These are phyloP conservation scores for Drosophila imparisetae DNA, from an alignment of 2,888 invertebrate species.

Conservation along the genomic window DNA sequence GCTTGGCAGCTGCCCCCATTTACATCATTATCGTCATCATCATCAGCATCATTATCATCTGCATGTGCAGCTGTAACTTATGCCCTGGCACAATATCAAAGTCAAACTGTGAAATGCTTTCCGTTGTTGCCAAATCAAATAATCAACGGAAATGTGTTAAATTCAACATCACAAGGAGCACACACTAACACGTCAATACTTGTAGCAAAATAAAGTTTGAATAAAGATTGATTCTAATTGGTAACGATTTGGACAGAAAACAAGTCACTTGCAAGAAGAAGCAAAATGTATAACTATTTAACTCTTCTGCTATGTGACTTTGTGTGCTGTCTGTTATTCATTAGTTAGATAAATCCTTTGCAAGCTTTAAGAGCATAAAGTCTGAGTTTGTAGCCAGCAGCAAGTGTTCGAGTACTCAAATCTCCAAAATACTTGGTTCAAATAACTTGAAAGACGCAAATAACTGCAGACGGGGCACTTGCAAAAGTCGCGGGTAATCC, in stretches of 20 bases:
- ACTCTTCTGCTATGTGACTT: neutral
- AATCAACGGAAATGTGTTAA: conserved; percentile 55
- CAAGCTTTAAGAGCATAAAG: conserved; percentile 16
- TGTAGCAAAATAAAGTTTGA: neutral
- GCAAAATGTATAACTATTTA: conserved; percentile 6
- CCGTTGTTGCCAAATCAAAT: conserved; percentile 68
- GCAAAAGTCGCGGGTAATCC: conserved; percentile 70
- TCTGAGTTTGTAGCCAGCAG: conserved; percentile 14
- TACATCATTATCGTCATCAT: conserved; percentile 18
- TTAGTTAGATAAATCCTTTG: conserved; percentile 3
- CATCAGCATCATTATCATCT: conserved; percentile 7
- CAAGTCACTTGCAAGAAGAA: neutral
- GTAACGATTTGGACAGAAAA: conserved; percentile 15
- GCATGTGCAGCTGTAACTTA: conserved; percentile 24
- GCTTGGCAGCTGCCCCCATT: conserved; percentile 52
- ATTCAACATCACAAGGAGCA: conserved; percentile 7
- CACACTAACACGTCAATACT: neutral
- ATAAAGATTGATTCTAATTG: conserved; percentile 16
- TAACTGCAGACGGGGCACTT: conserved; percentile 39
- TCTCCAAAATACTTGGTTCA: conserved; percentile 34
- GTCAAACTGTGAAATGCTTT: conserved; percentile 67
- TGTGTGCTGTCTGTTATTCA: neutral
- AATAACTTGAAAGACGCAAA: conserved; percentile 41
- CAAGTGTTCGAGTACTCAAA: conserved; percentile 24
- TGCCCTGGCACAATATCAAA: conserved; percentile 65